Evolutionary conservation across 30 jellyfish, hydroid and myxozoan species (phyloP).

Genomic region (Hydractinia symbiolongicarpus): DNA sequence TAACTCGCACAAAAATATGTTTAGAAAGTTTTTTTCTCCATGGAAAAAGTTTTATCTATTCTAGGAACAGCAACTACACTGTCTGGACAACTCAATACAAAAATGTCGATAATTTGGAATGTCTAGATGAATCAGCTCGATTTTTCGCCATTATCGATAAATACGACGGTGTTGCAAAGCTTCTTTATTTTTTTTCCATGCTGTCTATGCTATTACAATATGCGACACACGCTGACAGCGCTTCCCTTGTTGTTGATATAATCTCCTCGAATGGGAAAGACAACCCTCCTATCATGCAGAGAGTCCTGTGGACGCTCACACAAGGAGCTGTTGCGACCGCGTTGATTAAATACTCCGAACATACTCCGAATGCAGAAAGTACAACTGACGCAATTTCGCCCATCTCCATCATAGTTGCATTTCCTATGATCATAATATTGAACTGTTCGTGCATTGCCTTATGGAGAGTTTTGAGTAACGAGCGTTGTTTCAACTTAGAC

Average conservation of each 20-base stretch:
- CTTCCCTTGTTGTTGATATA: background rate
- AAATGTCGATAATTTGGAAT: conserved; percentile 3
- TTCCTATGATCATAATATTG: background rate
- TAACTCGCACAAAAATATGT: no score
- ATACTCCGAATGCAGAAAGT: background rate
- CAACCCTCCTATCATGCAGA: background rate
- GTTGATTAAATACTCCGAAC: background rate
- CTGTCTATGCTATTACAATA: background rate
- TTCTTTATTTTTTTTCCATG: background rate
- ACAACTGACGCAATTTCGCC: background rate
- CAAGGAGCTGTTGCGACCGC: conserved; percentile 20
- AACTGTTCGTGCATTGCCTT: conserved; percentile 1
- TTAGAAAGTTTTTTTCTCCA: no score
- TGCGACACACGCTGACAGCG: conserved; percentile 4
- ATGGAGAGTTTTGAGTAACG: conserved; percentile 19
- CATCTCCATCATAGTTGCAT: background rate
- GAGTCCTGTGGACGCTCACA: background rate
- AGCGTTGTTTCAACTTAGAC: background rate
- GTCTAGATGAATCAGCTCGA: background rate
- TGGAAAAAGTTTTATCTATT: no score
- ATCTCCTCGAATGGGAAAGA: background rate
- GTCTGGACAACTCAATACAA: background rate
- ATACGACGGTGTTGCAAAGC: background rate
- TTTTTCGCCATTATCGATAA: conserved; percentile 1
- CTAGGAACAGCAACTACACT: no score